Conservation (phyloP, 2,113 vertebrate species). For the Paramisgurnus dabryanus region DNA sequence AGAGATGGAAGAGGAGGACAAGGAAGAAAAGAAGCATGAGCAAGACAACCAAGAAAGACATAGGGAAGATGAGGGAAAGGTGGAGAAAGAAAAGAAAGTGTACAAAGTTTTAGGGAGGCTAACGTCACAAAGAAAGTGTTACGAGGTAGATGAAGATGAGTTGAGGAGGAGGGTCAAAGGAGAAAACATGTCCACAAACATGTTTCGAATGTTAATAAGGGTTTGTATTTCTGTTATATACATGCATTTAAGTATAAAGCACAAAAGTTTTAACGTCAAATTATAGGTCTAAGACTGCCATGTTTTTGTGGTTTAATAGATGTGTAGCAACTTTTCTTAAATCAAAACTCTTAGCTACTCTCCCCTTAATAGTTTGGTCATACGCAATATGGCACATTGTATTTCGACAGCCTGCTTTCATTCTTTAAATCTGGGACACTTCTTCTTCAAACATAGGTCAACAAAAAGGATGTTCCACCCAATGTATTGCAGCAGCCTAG, state of each 20-base stretch:
- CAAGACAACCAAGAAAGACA: neutral
- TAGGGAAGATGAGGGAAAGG: neutral
- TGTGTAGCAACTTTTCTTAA: neutral
- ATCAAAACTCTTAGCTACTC: no score
- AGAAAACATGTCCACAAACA: slow-evolving; percentile 16
- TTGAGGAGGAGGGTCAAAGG: slow-evolving; percentile 14
- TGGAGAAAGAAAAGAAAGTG: neutral
- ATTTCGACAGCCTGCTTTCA: no score
- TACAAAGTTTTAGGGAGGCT: slow-evolving; percentile 20
- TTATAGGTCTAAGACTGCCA: neutral
- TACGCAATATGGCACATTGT: no score
- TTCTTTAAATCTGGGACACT: no score
- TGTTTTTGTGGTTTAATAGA: neutral
- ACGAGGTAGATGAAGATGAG: slow-evolving; percentile 7
- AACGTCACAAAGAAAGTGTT: slow-evolving; percentile 7
- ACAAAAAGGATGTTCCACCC: no score
- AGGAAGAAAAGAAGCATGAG: slow-evolving; percentile 3
- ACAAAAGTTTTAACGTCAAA: neutral
- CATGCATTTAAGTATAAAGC: slow-evolving; percentile 3
- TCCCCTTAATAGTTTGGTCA: no score
- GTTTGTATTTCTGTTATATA: slow-evolving; percentile 9
- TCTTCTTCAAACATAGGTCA: no score
- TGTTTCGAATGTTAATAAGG: slow-evolving; percentile 10
- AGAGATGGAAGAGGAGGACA: slow-evolving; percentile 1
- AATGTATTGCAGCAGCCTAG: slow-evolving; percentile 16